Evolutionary conservation across 2,113 vertebrate genomes (phyloP), one percentile per base, ranked within the genome.

Genomic region (Acanthisitta chloris): DNA sequence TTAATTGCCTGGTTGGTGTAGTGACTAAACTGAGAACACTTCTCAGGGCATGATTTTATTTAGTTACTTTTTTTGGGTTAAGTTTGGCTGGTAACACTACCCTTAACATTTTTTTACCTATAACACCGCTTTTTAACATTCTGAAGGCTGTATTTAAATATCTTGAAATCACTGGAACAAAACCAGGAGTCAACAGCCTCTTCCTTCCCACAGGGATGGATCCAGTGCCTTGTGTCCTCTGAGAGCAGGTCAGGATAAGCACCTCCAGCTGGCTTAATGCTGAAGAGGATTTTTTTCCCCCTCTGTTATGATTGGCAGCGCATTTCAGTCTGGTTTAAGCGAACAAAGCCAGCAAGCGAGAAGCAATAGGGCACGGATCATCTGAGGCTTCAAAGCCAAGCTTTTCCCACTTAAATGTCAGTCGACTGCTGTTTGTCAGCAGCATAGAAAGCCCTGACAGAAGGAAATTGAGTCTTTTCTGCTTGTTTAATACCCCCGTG

Each of bases 381-480:
- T 76, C 85, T 83, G 90, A 96, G 95, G 86, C 76, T 95, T 97
- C 93, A 92, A 95, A 97, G 84, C 85, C 82, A 90, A 91, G 84
- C 48, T 92, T 97, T 96, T 89, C 62, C 91, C 92, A 86, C 92
- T 96, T 95, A 89, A 85, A 95, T 96, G 84, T 94, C 96, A 97
- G 90, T 84, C 12, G 33, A 31, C 74, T 78, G 33, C 76, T 95
- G 80, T 88, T 96, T 92, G 91, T 96, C 96, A 96, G 93, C 89
- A 88, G 29, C 72, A 45, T 33, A 70, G 95, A 97, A 94, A 92
- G 71, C 67, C 69, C 85, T 96, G 86, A 96, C 89, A 82, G 83
- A 76, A 96, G 73, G 78, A 97, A 96, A 97, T 94, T 72, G 81
- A 97, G 93, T 81, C 81, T 92, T 96, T 92, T 96, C 87, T 92